phyloP scores from a whole-genome alignment of 2,888 invertebrate species.

The Cephus runcator region DNA sequence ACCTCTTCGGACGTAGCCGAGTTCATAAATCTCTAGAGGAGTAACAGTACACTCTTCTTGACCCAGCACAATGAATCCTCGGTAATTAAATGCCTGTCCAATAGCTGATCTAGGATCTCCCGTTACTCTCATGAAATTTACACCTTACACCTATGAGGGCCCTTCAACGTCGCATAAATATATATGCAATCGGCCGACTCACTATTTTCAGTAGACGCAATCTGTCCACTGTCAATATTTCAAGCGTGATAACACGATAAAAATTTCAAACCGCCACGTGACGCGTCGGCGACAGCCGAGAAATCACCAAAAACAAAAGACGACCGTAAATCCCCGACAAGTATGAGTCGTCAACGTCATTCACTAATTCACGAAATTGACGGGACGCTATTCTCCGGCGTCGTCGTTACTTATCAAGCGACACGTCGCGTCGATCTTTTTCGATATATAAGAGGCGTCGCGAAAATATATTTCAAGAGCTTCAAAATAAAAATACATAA shows the following conservation, averaged over 20 bases:
- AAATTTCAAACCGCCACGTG: neutral
- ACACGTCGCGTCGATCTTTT: neutral
- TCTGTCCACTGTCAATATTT: neutral
- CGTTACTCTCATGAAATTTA: constrained; percentile 27
- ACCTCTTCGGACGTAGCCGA: neutral
- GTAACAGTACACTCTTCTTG: constrained; percentile 17
- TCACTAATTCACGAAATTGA: neutral
- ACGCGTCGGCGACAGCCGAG: neutral
- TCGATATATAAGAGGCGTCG: neutral
- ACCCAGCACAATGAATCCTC: constrained; percentile 22
- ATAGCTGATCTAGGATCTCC: constrained; percentile 26
- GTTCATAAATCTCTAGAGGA: neutral
- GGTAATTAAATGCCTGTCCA: constrained; percentile 34
- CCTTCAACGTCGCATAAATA: neutral
- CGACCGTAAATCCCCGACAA: neutral
- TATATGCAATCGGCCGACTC: neutral
- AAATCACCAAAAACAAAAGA: neutral
- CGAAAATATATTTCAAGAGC: neutral
- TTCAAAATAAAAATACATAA: neutral
- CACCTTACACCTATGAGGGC: constrained; percentile 19
- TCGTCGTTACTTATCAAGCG: neutral
- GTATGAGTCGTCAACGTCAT: neutral
- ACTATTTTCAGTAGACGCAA: neutral
- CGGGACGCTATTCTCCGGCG: neutral
- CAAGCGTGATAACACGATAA: neutral